phyloP scores from a whole-genome alignment of 2,888 invertebrate genomes.

The Muschampia plurimacula region DNA sequence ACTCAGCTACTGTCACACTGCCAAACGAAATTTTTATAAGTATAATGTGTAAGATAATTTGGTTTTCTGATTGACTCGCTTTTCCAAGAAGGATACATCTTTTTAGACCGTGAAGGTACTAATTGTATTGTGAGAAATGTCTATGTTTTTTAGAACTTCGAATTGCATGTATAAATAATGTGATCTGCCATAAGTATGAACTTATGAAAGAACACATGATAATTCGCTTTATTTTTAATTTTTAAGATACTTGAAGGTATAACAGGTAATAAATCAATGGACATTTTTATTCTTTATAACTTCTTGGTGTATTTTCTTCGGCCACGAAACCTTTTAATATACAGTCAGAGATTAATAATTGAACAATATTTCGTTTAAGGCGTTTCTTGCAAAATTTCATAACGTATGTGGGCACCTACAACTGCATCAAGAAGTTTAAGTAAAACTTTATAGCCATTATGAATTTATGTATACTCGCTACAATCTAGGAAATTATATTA shows the following conservation, averaged over 20 bases:
- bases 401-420: background rate
- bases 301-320: too few relatives aligned
- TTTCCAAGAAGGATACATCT: background rate
- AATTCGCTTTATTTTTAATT: too few relatives aligned
- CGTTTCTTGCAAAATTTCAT: background rate
- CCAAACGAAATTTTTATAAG: slow-evolving; percentile 48
- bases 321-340: too few relatives aligned
- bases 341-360: background rate
- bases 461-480: background rate
- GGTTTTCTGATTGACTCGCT: background rate
- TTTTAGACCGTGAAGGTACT: too few relatives aligned
- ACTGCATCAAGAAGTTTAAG: background rate
- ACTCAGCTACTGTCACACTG: slow-evolving; percentile 53
- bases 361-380: background rate
- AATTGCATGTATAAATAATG: too few relatives aligned
- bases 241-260: too few relatives aligned
- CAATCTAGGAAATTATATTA: background rate
- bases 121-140: too few relatives aligned
- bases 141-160: too few relatives aligned
- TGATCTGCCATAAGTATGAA: too few relatives aligned
- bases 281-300: too few relatives aligned
- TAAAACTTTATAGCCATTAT: background rate
- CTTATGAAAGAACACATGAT: too few relatives aligned
- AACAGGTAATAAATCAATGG: too few relatives aligned
- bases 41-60: background rate